phyloP scores from a whole-genome alignment of 2,113 vertebrate genomes.

The Tupaia tana region DNA sequence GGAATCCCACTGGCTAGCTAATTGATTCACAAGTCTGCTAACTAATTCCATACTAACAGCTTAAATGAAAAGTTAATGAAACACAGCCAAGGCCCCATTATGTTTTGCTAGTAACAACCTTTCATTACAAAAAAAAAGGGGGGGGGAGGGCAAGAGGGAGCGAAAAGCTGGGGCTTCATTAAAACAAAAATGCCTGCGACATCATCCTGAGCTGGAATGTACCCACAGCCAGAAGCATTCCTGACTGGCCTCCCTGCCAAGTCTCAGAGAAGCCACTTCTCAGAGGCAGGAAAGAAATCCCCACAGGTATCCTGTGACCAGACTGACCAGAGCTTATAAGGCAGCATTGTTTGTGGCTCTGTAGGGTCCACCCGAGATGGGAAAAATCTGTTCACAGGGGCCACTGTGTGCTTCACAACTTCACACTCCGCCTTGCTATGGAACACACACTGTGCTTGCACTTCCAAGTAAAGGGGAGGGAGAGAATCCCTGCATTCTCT shows the following conservation, averaged over 20 bases:
- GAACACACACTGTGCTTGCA: neutral
- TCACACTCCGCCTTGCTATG: slow-evolving; percentile 33
- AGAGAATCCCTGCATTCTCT: neutral
- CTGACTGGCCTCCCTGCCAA: slow-evolving; percentile 61
- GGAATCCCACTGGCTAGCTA: slow-evolving; percentile 43
- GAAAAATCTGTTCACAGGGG: slow-evolving; percentile 66
- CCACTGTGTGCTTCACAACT: slow-evolving; percentile 64
- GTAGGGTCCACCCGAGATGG: slow-evolving; percentile 34
- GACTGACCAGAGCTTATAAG: slow-evolving; percentile 54
- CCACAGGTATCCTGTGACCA: slow-evolving; percentile 49
- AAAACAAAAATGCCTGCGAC: neutral
- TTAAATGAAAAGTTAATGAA: slow-evolving; percentile 71
- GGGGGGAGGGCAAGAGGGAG: neutral
- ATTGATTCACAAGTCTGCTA: slow-evolving; percentile 58
- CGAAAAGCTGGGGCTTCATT: neutral
- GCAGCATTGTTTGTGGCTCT: slow-evolving; percentile 64
- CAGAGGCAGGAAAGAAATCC: slow-evolving; percentile 57
- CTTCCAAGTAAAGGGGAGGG: neutral
- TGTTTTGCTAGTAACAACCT: slow-evolving; percentile 44
- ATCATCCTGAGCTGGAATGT: slow-evolving; percentile 22
- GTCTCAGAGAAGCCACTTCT: slow-evolving; percentile 57
- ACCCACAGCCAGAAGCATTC: slow-evolving; percentile 50
- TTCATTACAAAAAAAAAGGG: neutral
- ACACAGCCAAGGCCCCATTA: slow-evolving; percentile 53
- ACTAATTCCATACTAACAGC: slow-evolving; percentile 62